Evolutionary conservation across 2,888 invertebrate species (phyloP), one percentile per base, ranked within the genome.

Genomic region (Caenorhabditis sp.): DNA sequence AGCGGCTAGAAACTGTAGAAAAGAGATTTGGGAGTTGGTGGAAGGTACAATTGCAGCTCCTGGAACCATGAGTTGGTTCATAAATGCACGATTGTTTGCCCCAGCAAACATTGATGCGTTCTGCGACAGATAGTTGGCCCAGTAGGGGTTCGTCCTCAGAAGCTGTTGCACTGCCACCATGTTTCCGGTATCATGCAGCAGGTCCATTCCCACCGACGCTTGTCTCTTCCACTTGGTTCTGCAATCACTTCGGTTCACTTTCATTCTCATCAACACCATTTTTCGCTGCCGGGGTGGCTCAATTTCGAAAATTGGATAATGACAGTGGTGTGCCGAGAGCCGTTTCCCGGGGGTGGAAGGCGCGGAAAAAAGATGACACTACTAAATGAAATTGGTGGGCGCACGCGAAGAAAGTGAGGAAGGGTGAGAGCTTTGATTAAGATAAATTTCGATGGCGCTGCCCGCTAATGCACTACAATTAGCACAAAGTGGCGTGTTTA

Each of bases 141-240:
- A 88, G 66, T 89, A 89, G n/a, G 88, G 87, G 61, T 85, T 84
- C 35, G 82, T 83, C 9, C 85, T 70, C 8, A 88, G 63, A 26
- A 92, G 88, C 80, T 98, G 92, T 79, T 97, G 93, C 89, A 99
- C 95, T 17, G 98, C 98, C 0, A 96, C 96, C 91, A 95, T 96
- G 91, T 97, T 98, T 7, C 96, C 96, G 0, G 97, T 96, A 90
- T 99, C 99, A 1, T 96, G 96, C 63, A 99, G 91, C 41, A 99
- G 92, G 90, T 99, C 99, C 85, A 97, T 91, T 0, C 97, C 97
- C 1, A 99, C 98, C 0, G 97, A 96, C 13, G 98, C 96, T 90
- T 98, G 97, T 1, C 98, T 93, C 91, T 98, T 98, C 98, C 98
- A 98, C 92, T 98, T 98, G 90, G 98, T 98, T 90, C 95, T 95